These are phyloP conservation scores for Chlorospingus semifuscus DNA, from an alignment of 2,797 vertebrate genomes.

Conservation along the genomic window DNA sequence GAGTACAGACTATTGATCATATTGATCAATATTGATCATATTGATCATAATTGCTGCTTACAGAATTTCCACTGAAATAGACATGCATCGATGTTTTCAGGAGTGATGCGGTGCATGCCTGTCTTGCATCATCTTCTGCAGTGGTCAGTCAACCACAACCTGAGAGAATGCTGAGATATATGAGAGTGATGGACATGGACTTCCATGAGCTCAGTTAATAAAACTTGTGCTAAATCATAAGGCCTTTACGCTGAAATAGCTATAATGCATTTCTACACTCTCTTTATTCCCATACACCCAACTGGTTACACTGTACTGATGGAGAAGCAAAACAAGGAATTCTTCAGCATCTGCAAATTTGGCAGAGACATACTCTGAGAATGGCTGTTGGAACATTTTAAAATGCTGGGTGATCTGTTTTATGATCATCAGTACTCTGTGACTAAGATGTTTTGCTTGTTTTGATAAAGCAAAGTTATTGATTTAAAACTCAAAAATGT, in stretches of 20 bases:
- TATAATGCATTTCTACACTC: not conserved
- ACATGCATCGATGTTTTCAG: accelerated
- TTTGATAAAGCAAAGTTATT: not conserved
- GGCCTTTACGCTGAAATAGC: not conserved
- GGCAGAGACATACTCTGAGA: not conserved
- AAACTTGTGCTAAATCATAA: not conserved
- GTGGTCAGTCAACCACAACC: not conserved
- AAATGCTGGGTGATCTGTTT: not conserved
- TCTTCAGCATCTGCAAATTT: not conserved
- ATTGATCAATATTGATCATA: too few species aligned
- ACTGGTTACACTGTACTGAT: not conserved
- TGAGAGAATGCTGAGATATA: not conserved
- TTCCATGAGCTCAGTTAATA: not conserved
- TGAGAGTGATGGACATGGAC: not conserved
- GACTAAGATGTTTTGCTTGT: not conserved
- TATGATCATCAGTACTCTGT: not conserved
- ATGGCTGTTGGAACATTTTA: not conserved
- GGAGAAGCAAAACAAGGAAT: not conserved
- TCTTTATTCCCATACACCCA: not conserved
- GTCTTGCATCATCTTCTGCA: not conserved
- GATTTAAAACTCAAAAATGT: not conserved
- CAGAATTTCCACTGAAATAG: not conserved
- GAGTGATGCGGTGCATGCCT: accelerated
- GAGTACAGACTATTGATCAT: not conserved
- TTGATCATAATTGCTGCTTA: not conserved